Conservation (phyloP, 2,113 vertebrate species). For the Sebastes schlegelii region DNA sequence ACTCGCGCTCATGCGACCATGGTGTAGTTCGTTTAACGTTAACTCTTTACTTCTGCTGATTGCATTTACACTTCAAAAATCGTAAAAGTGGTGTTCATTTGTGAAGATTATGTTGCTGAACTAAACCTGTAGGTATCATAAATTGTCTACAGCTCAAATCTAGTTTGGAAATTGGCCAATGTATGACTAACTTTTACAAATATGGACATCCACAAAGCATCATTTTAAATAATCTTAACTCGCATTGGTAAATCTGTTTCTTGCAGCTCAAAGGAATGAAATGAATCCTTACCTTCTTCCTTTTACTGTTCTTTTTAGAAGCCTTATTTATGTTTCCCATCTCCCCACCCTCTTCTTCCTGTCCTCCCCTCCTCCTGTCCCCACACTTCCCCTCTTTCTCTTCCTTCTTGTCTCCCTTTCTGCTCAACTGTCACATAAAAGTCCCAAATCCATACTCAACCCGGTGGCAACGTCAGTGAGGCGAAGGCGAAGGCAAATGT, state of each 20-base stretch:
- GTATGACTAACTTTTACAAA: neutral
- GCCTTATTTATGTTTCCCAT: conserved; percentile 86
- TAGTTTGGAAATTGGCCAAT: neutral
- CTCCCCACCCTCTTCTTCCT: conserved; percentile 41
- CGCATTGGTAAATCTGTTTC: neutral
- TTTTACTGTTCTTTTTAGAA: conserved; percentile 78
- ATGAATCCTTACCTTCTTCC: conserved; percentile 79
- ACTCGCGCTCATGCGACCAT: too few species aligned
- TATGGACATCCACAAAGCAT: neutral
- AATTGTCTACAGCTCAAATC: neutral
- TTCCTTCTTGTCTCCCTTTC: conserved; percentile 8
- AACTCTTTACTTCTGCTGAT: too few species aligned
- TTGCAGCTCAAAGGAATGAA: neutral
- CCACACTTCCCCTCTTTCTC: conserved; percentile 34
- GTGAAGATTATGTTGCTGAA: too few species aligned
- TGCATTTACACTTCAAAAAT: too few species aligned
- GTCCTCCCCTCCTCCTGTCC: conserved; percentile 29
- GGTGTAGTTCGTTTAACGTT: too few species aligned
- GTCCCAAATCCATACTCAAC: conserved; percentile 48
- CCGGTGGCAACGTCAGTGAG: conserved; percentile 7
- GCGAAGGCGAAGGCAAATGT: neutral
- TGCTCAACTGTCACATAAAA: conserved; percentile 59
- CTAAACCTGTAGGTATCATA: too few species aligned
- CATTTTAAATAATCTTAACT: neutral
- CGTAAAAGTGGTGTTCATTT: too few species aligned